Percentiles rank a stretch among this genome's conserved stretches.
phyloP scores from a whole-genome alignment of 2,797 vertebrate genomes.

The Aldrovandia affinis region DNA sequence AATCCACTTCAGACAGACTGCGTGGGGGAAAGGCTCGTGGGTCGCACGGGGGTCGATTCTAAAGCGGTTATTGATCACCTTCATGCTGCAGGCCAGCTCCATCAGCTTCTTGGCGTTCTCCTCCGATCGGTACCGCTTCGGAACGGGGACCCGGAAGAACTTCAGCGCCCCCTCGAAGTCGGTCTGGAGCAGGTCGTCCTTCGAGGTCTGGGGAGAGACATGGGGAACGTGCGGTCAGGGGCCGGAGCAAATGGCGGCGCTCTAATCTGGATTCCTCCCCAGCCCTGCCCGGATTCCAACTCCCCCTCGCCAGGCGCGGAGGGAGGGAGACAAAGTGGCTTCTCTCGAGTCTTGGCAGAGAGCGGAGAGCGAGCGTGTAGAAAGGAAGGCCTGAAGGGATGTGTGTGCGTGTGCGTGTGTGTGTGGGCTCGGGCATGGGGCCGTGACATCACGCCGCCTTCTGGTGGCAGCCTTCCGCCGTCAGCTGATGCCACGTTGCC shows the following conservation, averaged over 20 bases:
- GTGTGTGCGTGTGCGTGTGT: constrained; percentile 19
- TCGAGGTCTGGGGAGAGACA: constrained; percentile 82
- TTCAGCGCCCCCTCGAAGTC: constrained; percentile 98
- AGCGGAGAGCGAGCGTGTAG: neutral
- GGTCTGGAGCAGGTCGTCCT: constrained; percentile 91
- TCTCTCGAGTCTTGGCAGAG: constrained; percentile 24
- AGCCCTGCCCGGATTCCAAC: neutral
- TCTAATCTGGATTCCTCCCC: constrained; percentile 17
- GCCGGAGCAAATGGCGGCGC: neutral
- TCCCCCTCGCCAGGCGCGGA: neutral
- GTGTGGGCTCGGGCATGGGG: constrained; percentile 25
- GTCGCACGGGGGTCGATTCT: neutral
- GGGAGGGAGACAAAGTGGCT: constrained; percentile 21
- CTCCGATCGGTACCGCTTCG: constrained; percentile 97
- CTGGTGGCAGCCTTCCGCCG: constrained; percentile 28
- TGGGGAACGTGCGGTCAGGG: neutral
- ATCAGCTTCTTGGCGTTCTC: constrained; percentile 98
- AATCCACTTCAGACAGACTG: neutral
- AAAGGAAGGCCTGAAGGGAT: constrained; percentile 5
- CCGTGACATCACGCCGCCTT: constrained; percentile 33
- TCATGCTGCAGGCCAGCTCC: constrained; percentile 97
- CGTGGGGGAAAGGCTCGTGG: neutral
- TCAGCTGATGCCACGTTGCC: constrained; percentile 17
- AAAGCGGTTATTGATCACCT: constrained; percentile 74
- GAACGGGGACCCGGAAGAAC: constrained; percentile 97